Evolutionary conservation across 2,113 vertebrate species (phyloP).

Genomic region (Silurus meridionalis): DNA sequence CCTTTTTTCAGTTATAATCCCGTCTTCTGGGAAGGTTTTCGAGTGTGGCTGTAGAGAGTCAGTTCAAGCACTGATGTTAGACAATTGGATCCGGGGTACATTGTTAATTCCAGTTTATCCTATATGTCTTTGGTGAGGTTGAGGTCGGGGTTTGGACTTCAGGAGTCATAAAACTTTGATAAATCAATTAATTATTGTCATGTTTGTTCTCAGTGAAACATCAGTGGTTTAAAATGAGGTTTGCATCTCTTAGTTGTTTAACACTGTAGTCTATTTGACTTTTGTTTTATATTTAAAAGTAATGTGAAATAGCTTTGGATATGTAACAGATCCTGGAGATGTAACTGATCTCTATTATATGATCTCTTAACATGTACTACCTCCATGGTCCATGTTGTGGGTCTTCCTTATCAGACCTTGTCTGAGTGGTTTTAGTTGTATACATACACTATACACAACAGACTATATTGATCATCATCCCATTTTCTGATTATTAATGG

Average conservation of each 20-base stretch:
- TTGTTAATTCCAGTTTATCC: no score
- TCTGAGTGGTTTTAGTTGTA: background rate
- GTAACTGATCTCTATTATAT: background rate
- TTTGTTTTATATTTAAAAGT: background rate
- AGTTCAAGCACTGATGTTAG: no score
- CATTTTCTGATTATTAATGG: background rate
- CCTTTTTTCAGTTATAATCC: background rate
- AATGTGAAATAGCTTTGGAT: background rate
- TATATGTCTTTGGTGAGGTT: no score
- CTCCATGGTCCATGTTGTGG: background rate
- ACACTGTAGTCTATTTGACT: background rate
- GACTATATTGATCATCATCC: no score
- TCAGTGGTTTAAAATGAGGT: background rate
- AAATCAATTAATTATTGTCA: background rate
- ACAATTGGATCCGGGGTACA: no score
- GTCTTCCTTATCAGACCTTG: background rate
- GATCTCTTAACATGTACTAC: background rate
- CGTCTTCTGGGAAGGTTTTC: background rate
- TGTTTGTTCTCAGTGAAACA: background rate
- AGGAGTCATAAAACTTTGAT: background rate
- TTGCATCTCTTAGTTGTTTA: background rate
- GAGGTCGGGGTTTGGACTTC: no score
- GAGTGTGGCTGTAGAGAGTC: no score
- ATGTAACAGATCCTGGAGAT: background rate
- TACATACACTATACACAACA: background rate